Conservation (phyloP, 2,797 vertebrate species). For the Pangasius mekongensis region DNA sequence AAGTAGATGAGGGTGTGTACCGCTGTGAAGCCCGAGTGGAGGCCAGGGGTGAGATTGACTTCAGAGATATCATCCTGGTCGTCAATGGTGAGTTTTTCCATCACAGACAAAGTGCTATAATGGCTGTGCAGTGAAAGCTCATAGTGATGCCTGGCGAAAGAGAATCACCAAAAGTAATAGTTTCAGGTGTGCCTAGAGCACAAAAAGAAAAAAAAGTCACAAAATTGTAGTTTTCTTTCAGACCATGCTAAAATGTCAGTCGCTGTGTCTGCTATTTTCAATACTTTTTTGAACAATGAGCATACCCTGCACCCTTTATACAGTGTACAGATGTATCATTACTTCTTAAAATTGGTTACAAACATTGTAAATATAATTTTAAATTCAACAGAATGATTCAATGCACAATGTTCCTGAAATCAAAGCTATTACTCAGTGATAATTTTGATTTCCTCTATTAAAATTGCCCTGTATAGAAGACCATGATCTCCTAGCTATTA, state of each 20-base stretch:
- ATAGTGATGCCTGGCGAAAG: slow-evolving; percentile 2
- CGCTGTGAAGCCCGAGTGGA: slow-evolving; percentile 97
- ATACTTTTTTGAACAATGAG: background rate
- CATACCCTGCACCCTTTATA: background rate
- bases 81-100: slow-evolving; percentile 88
- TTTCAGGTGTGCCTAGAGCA: slow-evolving; percentile 2
- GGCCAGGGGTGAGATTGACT: slow-evolving; percentile 96
- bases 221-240: slow-evolving; percentile 1
- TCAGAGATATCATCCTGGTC: slow-evolving; percentile 91
- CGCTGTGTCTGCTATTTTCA: background rate
- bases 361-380: background rate
- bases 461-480: background rate
- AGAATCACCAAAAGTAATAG: background rate
- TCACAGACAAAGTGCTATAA: background rate
- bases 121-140: background rate
- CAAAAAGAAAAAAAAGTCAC: slow-evolving; percentile 4
- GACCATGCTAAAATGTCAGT: background rate
- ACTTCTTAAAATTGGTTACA: background rate
- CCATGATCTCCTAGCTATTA: background rate
- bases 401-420: background rate
- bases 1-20: slow-evolving; percentile 94
- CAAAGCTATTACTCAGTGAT: background rate
- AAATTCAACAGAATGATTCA: background rate
- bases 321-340: background rate
- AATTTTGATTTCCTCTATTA: slow-evolving; percentile 1